Evolutionary conservation across 2,888 invertebrate genomes (phyloP), one percentile per base, ranked within the genome.

Genomic region (Orchesella flavescens): DNA sequence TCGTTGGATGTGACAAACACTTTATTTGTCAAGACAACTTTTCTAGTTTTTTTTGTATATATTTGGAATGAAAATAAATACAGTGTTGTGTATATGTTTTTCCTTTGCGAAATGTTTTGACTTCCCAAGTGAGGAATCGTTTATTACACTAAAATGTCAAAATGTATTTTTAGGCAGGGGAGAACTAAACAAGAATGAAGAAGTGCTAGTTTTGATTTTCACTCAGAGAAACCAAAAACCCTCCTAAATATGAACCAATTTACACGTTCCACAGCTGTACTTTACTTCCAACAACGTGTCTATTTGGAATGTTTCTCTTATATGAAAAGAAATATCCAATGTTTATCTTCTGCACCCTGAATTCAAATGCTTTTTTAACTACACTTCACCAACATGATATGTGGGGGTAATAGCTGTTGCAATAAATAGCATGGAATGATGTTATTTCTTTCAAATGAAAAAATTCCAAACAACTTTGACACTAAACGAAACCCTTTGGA

Each of bases 51-150:
- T 63, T 49, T 49, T 69, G 43, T 53, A 23, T 23, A n/a, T 53
- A 23, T 53, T 69, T 53, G 69, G 23, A 53, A 53, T 24, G 55
- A 55, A 55, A 24, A 53, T 53, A 61, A 34, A 73, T 72, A 5
- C 17, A 23, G 3, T 46, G 7, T 49, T 44, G 63, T 59, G 17
- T 57, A 19, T 57, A 49, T 49, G 10, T 63, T 65, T 53, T 75
- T 10, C 46, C n/a, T 59, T 13, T 74, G 12, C 24, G 49, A 69
- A 69, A 57, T 78, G 78, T 61, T 78, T 69, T 71, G 78, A 78
- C 19, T 78, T 78, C 59, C 68, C 17, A 61, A 69, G 69, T 69
- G 69, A 71, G 13, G 77, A 77, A 69, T 13, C 4, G 69, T 77
- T 77, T 77, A 77, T 53, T 43, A 55, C n/a, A 17, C n/a, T 49